phyloP scores from a whole-genome alignment of 2,888 invertebrate genomes.

The Molorchus minor region DNA sequence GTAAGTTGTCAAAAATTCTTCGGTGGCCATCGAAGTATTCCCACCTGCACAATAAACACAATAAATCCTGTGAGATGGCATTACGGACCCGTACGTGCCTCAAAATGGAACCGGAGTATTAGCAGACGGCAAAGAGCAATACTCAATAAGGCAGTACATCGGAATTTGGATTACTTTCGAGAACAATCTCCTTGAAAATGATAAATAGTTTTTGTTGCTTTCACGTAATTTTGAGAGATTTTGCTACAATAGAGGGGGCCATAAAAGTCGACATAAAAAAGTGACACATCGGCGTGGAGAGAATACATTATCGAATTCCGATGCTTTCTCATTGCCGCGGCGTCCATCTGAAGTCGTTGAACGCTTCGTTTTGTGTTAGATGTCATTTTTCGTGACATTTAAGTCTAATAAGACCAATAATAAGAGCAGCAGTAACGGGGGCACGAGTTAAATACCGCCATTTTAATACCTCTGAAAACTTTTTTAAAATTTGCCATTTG shows the following conservation, averaged over 20 bases:
- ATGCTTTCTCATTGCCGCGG: too few species aligned
- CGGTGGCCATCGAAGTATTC: conserved; percentile 30
- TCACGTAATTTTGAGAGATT: conserved; percentile 9
- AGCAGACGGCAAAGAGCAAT: conserved; percentile 30
- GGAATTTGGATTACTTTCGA: conserved; percentile 16
- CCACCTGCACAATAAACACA: conserved; percentile 38
- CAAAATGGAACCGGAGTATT: conserved; percentile 32
- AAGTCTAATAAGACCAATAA: too few species aligned
- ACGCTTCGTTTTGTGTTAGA: too few species aligned
- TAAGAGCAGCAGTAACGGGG: too few species aligned
- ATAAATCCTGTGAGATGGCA: conserved; percentile 32
- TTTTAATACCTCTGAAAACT: too few species aligned
- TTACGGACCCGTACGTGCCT: conserved; percentile 35
- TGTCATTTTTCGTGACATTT: too few species aligned
- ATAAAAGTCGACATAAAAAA: neutral
- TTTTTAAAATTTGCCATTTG: too few species aligned
- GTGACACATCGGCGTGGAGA: neutral
- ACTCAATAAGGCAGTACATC: conserved; percentile 8
- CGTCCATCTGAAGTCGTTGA: too few species aligned
- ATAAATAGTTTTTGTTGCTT: conserved; percentile 18
- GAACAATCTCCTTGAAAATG: conserved; percentile 12
- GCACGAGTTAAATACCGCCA: too few species aligned
- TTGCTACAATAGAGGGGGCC: neutral
- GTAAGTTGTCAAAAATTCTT: conserved; percentile 23
- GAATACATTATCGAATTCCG: neutral